Conservation (phyloP, 2,113 vertebrate genomes). For the Aspidoscelis tigris region DNA sequence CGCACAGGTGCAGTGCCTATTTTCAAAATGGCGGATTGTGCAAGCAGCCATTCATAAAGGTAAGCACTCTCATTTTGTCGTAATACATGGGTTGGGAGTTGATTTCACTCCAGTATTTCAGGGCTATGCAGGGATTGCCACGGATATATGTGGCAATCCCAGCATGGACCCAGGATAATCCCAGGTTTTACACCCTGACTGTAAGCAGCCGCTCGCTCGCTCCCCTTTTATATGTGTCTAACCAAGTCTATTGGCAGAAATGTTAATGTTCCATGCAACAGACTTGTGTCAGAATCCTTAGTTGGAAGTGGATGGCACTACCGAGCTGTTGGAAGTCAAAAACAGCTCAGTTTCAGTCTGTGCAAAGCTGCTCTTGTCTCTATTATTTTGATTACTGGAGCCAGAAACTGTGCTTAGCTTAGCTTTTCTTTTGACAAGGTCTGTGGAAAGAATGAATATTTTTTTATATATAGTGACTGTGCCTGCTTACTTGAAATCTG, state of each 20-base stretch:
- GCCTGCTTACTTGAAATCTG: slow-evolving; percentile 7
- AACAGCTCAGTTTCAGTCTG: slow-evolving; percentile 6
- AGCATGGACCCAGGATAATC: no score
- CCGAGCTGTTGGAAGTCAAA: background rate
- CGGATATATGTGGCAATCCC: no score
- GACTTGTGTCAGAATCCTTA: background rate
- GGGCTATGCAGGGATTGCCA: no score
- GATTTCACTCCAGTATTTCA: no score
- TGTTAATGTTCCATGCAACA: background rate
- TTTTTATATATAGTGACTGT: background rate
- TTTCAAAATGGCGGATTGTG: no score
- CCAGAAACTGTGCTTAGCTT: background rate
- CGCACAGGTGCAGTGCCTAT: no score
- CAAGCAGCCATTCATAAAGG: no score
- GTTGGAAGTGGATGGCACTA: background rate
- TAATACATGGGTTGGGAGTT: no score
- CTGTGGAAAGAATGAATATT: background rate
- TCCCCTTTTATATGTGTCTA: background rate
- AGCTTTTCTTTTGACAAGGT: background rate
- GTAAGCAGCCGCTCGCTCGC: no score
- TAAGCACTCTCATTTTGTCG: no score
- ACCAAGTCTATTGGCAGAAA: background rate
- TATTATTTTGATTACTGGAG: background rate
- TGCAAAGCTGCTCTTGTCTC: slow-evolving; percentile 1
- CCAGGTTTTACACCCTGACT: no score